phyloP scores from a whole-genome alignment of 2,888 invertebrate species.

The Tenthredo scrophulariae region DNA sequence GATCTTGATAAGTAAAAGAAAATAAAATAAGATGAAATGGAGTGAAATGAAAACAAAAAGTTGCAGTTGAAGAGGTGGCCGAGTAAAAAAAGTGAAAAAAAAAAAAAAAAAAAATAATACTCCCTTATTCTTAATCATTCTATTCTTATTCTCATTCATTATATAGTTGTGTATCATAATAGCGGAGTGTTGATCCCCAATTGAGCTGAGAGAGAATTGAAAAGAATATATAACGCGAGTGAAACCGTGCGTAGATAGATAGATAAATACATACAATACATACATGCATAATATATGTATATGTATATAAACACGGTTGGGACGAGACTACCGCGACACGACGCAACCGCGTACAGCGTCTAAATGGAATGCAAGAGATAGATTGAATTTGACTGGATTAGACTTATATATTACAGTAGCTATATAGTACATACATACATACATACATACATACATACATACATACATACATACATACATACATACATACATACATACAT shows the following conservation, averaged over 20 bases:
- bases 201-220: neutral
- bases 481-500: too few relatives aligned
- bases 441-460: too few relatives aligned
- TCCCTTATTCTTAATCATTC: neutral
- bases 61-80: too few relatives aligned
- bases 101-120: too few relatives aligned
- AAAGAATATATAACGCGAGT: neutral
- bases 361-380: neutral
- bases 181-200: neutral
- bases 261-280: constrained; percentile 4
- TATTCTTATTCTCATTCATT: too few relatives aligned
- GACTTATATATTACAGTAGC: neutral
- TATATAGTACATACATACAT: neutral
- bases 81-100: too few relatives aligned
- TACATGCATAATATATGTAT: neutral
- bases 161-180: neutral
- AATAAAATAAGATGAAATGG: neutral
- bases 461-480: neutral
- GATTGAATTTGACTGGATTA: constrained; percentile 35
- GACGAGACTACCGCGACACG: neutral
- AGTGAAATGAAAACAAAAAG: neutral
- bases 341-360: neutral
- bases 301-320: neutral
- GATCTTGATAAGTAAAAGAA: neutral
- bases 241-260: neutral